Evolutionary conservation across 2,888 invertebrate genomes (phyloP), one percentile per base, ranked within the genome.

Genomic region (Diplolepis rosae): DNA sequence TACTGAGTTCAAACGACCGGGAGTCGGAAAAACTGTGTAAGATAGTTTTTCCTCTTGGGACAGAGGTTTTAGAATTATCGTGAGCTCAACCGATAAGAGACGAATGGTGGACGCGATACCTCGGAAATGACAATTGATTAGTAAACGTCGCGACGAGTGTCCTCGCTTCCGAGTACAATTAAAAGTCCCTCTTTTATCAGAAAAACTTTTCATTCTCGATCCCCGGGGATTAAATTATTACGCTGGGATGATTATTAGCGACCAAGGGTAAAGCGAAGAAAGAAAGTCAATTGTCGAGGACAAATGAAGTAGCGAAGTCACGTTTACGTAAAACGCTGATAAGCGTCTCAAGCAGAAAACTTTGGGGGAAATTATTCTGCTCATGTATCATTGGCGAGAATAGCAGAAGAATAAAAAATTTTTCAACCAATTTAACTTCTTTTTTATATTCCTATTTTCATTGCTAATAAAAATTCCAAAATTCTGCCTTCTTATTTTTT

Each of bases 141-240:
- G 39, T 24, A 61, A 61, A 39, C 39, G 56, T 56, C 35, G 28
- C 30, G 61, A 70, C 65, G 73, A 71, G 70, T 70, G 70, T 73
- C 71, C 69, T 71, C 68, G 52, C 74, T 71, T 71, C 76, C 80
- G 79, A 75, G 79, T 78, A 77, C 78, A 65, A 69, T 61, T 61
- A 61, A 61, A 61, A 61, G 61, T 61, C 39, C 35, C 39, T 24
- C n/a, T 32, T 56, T 39, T 61, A 39, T 61, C 39, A 61, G 24
- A 61, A 61, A 61, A 61, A 76, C 70, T 71, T 77, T 66, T 70
- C 70, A 70, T 75, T 74, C 35, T 66, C 68, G 45, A 68, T 70
- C 73, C 69, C 61, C 39, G 66, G 65, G 72, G 76, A 77, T 79
- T 77, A 75, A 77, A 78, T 76, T 77, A 77, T 77, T 73, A 68